These are phyloP conservation scores for Lasioglossum baleicum DNA, from an alignment of 1,140 invertebrate species.

Conservation along the genomic window DNA sequence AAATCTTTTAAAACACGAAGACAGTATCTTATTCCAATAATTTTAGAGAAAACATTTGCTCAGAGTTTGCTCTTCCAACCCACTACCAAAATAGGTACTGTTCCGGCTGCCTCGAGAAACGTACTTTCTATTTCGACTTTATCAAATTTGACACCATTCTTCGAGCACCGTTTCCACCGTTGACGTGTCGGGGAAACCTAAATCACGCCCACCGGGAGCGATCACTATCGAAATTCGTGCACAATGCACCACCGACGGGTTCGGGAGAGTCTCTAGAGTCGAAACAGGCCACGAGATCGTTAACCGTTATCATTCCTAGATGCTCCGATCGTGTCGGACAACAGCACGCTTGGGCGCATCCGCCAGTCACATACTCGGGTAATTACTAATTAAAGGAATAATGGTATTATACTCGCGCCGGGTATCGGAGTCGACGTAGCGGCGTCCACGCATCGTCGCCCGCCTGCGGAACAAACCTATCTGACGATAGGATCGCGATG, in stretches of 20 bases:
- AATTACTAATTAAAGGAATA: conserved; percentile 66
- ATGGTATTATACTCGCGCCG: conserved; percentile 48
- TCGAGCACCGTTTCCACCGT: too few relatives aligned
- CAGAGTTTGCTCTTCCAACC: too few relatives aligned
- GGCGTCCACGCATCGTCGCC: conserved; percentile 59
- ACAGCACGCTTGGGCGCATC: conserved; percentile 43
- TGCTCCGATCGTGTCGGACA: conserved; percentile 9
- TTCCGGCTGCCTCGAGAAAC: too few relatives aligned
- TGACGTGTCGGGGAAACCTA: background rate
- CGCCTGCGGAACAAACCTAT: background rate
- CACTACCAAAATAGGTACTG: too few relatives aligned
- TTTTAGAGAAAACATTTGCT: too few relatives aligned
- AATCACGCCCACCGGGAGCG: background rate
- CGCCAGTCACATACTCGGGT: conserved; percentile 37
- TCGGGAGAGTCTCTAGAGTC: background rate
- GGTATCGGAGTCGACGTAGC: conserved; percentile 44
- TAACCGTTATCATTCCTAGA: conserved; percentile 27
- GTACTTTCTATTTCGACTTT: too few relatives aligned
- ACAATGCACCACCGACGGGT: background rate
- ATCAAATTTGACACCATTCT: too few relatives aligned
- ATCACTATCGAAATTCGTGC: background rate
- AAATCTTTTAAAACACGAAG: too few relatives aligned
- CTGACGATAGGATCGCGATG: background rate
- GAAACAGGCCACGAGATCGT: background rate
- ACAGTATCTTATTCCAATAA: too few relatives aligned